phyloP scores from a whole-genome alignment of 2,888 invertebrate species.

The Idaea dimidiata region DNA sequence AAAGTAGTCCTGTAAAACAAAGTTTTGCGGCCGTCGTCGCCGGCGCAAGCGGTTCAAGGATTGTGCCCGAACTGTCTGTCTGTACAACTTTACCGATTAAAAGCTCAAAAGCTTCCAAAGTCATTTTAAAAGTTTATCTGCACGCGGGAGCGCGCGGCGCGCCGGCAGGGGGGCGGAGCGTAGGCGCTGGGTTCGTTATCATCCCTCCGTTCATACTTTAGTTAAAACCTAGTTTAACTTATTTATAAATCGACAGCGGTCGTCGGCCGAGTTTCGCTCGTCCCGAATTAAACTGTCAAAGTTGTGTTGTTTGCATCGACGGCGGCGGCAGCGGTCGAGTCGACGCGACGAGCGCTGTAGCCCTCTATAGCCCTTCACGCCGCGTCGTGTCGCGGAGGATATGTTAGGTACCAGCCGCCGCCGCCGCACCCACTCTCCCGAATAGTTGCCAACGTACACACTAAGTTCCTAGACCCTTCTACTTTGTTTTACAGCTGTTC shows the following conservation, averaged over 20 bases:
- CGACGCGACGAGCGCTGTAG: slow-evolving; percentile 14
- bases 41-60: slow-evolving; percentile 82
- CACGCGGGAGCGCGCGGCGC: slow-evolving; percentile 63
- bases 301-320: slow-evolving; percentile 44
- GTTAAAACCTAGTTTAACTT: slow-evolving; percentile 77
- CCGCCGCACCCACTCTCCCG: slow-evolving; percentile 36
- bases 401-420: slow-evolving; percentile 48
- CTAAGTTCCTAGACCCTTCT: slow-evolving; percentile 80
- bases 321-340: slow-evolving; percentile 29
- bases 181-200: slow-evolving; percentile 72
- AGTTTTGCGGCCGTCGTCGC: slow-evolving; percentile 82
- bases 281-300: slow-evolving; percentile 70
- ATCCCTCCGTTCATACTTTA: slow-evolving; percentile 70
- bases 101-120: slow-evolving; percentile 83
- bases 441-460: slow-evolving; percentile 71
- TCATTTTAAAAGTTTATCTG: slow-evolving; percentile 83
- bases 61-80: slow-evolving; percentile 82
- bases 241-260: slow-evolving; percentile 73
- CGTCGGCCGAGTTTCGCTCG: slow-evolving; percentile 50
- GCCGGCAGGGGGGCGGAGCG: slow-evolving; percentile 50
- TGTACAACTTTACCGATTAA: slow-evolving; percentile 82
- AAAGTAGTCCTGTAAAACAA: slow-evolving; percentile 83
- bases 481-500: slow-evolving; percentile 81
- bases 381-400: slow-evolving; percentile 43
- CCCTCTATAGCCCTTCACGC: background rate